Percentiles rank a stretch among this genome's conserved stretches.
Evolutionary conservation across 2,113 vertebrate genomes (phyloP).

Genomic region (Prunella fulvescens): DNA sequence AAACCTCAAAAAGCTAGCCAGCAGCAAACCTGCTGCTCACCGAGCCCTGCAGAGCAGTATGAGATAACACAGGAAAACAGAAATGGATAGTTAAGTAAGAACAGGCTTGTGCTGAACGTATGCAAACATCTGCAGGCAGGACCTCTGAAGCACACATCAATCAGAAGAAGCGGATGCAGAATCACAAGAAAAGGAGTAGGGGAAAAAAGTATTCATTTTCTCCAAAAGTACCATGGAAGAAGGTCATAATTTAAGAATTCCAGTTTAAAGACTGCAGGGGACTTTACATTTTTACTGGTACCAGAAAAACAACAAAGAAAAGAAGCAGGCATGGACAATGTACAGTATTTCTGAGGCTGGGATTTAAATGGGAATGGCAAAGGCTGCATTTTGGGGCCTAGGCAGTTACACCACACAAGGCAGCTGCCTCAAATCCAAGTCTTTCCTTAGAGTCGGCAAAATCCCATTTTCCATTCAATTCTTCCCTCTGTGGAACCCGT

Average conservation of each 20-base stretch:
- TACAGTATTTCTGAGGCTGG: neutral
- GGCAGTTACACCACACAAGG: neutral
- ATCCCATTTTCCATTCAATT: neutral
- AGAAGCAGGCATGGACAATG: fast-evolving
- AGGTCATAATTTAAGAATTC: neutral
- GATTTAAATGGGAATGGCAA: neutral
- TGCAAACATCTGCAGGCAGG: neutral
- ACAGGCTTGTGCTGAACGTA: fast-evolving
- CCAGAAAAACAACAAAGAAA: neutral
- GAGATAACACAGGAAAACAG: neutral
- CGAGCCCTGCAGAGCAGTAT: fast-evolving
- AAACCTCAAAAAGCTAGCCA: conserved; percentile 36
- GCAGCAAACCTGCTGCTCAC: conserved; percentile 24
- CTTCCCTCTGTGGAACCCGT: neutral
- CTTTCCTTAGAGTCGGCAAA: neutral
- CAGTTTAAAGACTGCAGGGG: neutral
- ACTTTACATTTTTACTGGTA: neutral
- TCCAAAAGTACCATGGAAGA: neutral
- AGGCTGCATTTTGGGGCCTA: neutral
- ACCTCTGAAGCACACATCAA: neutral
- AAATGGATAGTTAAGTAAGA: neutral
- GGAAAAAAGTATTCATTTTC: neutral
- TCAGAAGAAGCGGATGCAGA: neutral
- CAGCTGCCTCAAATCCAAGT: neutral
- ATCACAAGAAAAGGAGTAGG: neutral